Conservation (phyloP, 2,888 invertebrate genomes). For the Nemapogon koenigi region DNA sequence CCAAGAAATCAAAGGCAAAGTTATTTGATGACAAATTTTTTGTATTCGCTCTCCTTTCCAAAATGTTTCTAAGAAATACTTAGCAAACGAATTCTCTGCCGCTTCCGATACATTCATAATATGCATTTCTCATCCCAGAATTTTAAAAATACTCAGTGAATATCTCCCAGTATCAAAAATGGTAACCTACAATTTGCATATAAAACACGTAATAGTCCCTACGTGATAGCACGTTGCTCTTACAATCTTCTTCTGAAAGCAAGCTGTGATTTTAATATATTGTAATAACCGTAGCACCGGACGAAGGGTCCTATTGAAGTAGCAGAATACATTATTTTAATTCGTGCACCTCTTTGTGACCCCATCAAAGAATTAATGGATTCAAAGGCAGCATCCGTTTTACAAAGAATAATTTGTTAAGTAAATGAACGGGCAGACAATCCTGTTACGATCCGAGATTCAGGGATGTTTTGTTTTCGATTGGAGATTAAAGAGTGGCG, state of each 20-base stretch:
- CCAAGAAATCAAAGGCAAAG: too few relatives aligned
- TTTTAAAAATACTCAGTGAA: constrained; percentile 1
- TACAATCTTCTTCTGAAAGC: constrained; percentile 53
- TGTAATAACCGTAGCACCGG: constrained; percentile 57
- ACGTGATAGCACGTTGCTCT: constrained; percentile 57
- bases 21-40: too few relatives aligned
- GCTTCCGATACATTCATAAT: too few relatives aligned
- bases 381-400: constrained; percentile 62
- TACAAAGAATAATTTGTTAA: constrained; percentile 65
- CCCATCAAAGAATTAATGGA: constrained; percentile 61
- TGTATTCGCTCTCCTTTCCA: too few relatives aligned
- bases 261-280: constrained; percentile 62
- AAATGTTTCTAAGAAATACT: too few relatives aligned
- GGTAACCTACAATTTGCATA: constrained; percentile 61
- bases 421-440: constrained; percentile 63
- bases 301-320: constrained; percentile 60
- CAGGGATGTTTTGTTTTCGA: constrained; percentile 41
- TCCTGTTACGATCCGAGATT: constrained; percentile 47
- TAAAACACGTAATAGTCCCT: constrained; percentile 62
- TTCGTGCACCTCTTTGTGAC: constrained; percentile 62
- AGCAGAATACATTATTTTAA: constrained; percentile 64
- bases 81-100: too few relatives aligned
- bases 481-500: constrained; percentile 58
- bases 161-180: constrained; percentile 37
- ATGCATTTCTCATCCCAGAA: too few relatives aligned